Evolutionary conservation across 2,113 vertebrate species (phyloP), one percentile per base, ranked within the genome.

Genomic region (Talpa occidentalis): DNA sequence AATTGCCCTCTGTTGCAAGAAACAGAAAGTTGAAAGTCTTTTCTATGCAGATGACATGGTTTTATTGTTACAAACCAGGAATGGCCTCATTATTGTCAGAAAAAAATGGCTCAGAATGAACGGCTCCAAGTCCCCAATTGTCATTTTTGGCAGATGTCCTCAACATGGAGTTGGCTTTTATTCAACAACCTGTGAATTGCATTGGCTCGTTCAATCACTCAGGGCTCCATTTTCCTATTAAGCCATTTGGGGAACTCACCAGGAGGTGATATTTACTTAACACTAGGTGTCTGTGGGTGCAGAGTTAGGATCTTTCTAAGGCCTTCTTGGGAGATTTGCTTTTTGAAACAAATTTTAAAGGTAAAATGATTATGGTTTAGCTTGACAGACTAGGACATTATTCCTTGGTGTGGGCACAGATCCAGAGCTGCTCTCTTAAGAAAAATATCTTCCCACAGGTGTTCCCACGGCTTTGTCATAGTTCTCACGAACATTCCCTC

Each of bases 41-140:
- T 94, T 93, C 89, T 87, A 87, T 72, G 93, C 83, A 84, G 83
- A 91, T 87, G 66, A 90, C 66, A 67, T 40, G 87, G 84, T 84
- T 93, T 96, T 93, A 94, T 86, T 87, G 79, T 90, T 54, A 87
- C 3, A 10, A 90, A 76, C 60, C 54, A 32, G 54, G 42, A 94
- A 72, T 37, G 78, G 52, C 42, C 90, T 95, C 95, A 59, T 93
- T 87, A 83, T 40, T 80, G 64, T 69, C 81, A 67, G 79, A 54
- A 92, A 52, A 88, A 84, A 67, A 52, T 73, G 94, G 78, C 79
- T 76, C 42, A 10, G 26, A 70, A 59, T 89, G 95, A 91, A 76
- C 60, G 11, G 16, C 37, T 79, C 24, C 54, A 30, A 44, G 11
- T 28, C 26, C 24, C 4, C 9, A 1, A 17, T n/a, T 52, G 79